Evolutionary conservation across 53 echinoderm and acorn worm genomes (phyloP), one percentile per base, ranked within the genome.

Genomic region (Echinarachnius parma): DNA sequence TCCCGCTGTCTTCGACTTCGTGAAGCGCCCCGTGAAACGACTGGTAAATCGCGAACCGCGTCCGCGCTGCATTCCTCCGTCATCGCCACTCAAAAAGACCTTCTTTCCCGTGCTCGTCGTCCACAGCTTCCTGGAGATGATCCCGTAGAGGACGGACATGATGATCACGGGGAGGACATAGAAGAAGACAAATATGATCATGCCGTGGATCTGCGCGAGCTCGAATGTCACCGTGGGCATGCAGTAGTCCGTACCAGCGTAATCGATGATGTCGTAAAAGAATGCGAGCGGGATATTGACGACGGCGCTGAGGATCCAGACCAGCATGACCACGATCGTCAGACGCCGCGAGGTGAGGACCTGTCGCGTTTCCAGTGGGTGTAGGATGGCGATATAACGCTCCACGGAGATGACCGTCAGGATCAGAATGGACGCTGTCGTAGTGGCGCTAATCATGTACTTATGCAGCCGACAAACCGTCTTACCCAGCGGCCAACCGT

Each of bases 341-440:
- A 93, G 60, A 11, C 89, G 80, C 21, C 63, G 69, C 1, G 81
- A 80, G 9, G 93, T 93, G 9, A 93, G 59, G 39, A 93, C 76
- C 34, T 79, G 60, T 11, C 84, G 75, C 2, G 86, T 81, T 45
- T 89, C 86, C 23, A 93, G 82, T 2, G 93, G 93, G 33, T 89
- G 81, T 5, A 89, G 64, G 11, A 93, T 93, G 11, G 89, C 93
- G 66, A 93, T 89, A 66, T 83, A 93, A 1, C 93, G 70, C 78
- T 93, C 93, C 8, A 81, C 81, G 4, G 93, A 86, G 16, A 93
- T 93, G 28, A 86, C 89, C 10, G 84, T 86, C 29, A 93, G 66
- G 48, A 93, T 83, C 28, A 89, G 48, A 10, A 93, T 86, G 1
- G 93, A 93, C 0, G 89, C 84, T 7, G 80, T 83, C 9, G 93